A percentile compares a stretch with the other conserved stretches of the same genome.
Conservation (phyloP, 2,888 invertebrate species). For the Rhagonycha lutea region DNA sequence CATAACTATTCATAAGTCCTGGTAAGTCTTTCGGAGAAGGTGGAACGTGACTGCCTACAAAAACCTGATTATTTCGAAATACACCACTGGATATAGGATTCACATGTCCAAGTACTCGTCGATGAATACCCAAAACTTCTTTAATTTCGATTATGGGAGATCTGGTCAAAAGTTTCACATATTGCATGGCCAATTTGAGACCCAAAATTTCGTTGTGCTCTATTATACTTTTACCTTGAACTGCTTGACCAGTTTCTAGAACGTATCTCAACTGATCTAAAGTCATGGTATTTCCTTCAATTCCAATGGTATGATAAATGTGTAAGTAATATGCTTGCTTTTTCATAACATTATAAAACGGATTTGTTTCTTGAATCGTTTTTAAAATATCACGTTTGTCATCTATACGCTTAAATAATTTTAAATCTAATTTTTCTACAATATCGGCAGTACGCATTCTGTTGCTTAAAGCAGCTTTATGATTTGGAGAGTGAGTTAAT, state of each 20-base stretch:
- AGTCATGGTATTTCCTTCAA: constrained; percentile 97
- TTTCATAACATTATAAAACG: constrained; percentile 83
- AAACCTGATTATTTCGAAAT: constrained; percentile 88
- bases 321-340: constrained; percentile 95
- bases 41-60: constrained; percentile 93
- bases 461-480: constrained; percentile 78
- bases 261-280: constrained; percentile 89
- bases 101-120: constrained; percentile 90
- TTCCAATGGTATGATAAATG: constrained; percentile 93
- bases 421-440: constrained; percentile 87
- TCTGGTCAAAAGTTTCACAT: constrained; percentile 79
- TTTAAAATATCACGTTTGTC: constrained; percentile 81
- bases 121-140: constrained; percentile 91
- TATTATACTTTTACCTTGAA: constrained; percentile 88
- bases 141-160: constrained; percentile 78
- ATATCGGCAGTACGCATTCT: constrained; percentile 84
- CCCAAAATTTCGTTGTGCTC: constrained; percentile 98
- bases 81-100: constrained; percentile 91
- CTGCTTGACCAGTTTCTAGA: constrained; percentile 86
- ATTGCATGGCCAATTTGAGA: constrained; percentile 93
- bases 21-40: constrained; percentile 84
- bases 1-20: constrained; percentile 82
- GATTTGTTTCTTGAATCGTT: constrained; percentile 74
- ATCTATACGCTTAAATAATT: constrained; percentile 78
- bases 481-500: constrained; percentile 80